Evolutionary conservation across 2,888 invertebrate species (phyloP).

Genomic region (Drosophila mimica): DNA sequence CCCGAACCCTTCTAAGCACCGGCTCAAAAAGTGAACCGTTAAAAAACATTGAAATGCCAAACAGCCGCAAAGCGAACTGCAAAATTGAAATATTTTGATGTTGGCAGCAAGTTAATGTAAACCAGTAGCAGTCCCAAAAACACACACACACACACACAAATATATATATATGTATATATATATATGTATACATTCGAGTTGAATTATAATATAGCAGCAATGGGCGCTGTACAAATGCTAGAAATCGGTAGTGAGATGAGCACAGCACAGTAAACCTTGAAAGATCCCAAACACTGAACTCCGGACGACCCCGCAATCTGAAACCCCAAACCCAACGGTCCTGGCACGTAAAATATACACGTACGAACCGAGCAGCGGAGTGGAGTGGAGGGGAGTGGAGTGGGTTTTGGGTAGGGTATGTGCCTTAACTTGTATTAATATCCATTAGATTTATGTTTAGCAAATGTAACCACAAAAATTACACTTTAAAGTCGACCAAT

Average conservation of each 20-base stretch:
- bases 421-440: conserved; percentile 73
- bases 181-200: conserved; percentile 53
- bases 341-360: conserved; percentile 75
- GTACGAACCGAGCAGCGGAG: conserved; percentile 41
- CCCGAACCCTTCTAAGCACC: background rate
- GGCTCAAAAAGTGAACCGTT: conserved; percentile 40
- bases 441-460: conserved; percentile 79
- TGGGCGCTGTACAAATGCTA: conserved; percentile 72
- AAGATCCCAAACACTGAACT: conserved; percentile 5
- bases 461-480: conserved; percentile 79
- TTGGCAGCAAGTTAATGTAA: conserved; percentile 63
- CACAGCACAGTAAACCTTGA: conserved; percentile 33
- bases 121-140: conserved; percentile 45
- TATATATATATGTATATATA: background rate
- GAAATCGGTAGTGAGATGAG: conserved; percentile 72
- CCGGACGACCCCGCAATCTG: background rate
- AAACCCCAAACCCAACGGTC: conserved; percentile 13
- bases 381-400: background rate
- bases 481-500: conserved; percentile 69
- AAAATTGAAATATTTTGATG: conserved; percentile 78
- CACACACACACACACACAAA: conserved; percentile 20
- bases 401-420: background rate
- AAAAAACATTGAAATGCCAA: conserved; percentile 66
- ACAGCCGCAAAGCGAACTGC: conserved; percentile 73
- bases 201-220: conserved; percentile 79